These are phyloP conservation scores for Scaptomyza montana DNA, from an alignment of 1,140 invertebrate species.

Conservation along the genomic window DNA sequence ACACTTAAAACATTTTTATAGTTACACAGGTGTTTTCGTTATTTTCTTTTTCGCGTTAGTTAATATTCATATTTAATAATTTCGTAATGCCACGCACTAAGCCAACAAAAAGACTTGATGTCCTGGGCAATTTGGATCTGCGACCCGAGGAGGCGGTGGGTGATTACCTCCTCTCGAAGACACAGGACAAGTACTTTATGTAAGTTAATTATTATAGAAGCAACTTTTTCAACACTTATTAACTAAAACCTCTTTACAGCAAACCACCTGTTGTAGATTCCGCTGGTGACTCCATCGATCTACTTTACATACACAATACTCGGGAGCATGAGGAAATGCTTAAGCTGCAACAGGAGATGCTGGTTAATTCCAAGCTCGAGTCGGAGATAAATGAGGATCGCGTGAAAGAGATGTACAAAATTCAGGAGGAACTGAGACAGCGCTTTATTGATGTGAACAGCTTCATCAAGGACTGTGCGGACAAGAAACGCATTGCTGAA, in stretches of 20 bases:
- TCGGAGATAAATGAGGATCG: conserved; percentile 55
- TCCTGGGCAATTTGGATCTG: conserved; percentile 76
- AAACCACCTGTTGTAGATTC: conserved; percentile 71
- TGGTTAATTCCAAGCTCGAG: conserved; percentile 60
- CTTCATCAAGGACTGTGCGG: conserved; percentile 78
- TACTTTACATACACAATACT: conserved; percentile 70
- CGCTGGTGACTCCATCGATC: conserved; percentile 73
- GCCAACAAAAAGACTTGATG: conserved; percentile 76
- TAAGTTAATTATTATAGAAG: conserved; percentile 38
- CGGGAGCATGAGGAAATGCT: conserved; percentile 72
- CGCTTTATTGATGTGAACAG: conserved; percentile 79
- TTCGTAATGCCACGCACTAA: conserved; percentile 77
- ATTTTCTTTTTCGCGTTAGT: conserved; percentile 2
- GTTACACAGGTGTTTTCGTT: not conserved
- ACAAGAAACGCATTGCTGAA: conserved; percentile 70
- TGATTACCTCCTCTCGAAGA: conserved; percentile 69
- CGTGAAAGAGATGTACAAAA: conserved; percentile 67
- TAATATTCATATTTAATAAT: not conserved
- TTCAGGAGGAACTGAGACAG: conserved; percentile 67
- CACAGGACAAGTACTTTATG: conserved; percentile 73
- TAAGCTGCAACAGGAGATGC: conserved; percentile 69
- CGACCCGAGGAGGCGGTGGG: conserved; percentile 75
- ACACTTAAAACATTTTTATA: not conserved
- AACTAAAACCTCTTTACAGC: conserved; percentile 27
- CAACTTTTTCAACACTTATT: not conserved